phyloP scores from a whole-genome alignment of 2,888 invertebrate genomes.

The Callosobruchus maculatus region DNA sequence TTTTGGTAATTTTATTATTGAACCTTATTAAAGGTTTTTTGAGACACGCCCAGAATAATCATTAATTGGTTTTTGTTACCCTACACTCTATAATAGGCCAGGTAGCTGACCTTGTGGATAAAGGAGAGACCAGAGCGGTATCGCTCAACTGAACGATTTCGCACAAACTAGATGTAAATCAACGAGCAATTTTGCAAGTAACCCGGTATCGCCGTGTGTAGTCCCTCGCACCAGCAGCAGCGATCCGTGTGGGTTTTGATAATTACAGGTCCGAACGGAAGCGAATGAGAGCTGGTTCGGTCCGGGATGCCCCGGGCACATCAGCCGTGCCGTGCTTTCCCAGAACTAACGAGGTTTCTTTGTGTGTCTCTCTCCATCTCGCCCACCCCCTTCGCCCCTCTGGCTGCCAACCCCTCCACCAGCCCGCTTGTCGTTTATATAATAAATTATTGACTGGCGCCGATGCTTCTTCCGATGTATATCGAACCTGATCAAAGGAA shows the following conservation, averaged over 20 bases:
- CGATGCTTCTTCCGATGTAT: neutral
- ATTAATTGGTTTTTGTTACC: too few relatives aligned
- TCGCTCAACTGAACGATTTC: too few relatives aligned
- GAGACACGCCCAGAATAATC: too few relatives aligned
- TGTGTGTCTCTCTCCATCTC: slow-evolving; percentile 21
- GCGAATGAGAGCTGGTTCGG: slow-evolving; percentile 23
- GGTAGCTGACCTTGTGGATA: too few relatives aligned
- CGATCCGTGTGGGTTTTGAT: slow-evolving; percentile 41
- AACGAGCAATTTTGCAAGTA: too few relatives aligned
- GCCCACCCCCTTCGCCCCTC: neutral
- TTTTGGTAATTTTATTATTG: too few relatives aligned
- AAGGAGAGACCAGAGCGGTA: too few relatives aligned
- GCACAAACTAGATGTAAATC: too few relatives aligned
- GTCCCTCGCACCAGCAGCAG: too few relatives aligned
- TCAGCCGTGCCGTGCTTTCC: slow-evolving; percentile 27
- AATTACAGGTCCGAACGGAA: slow-evolving; percentile 46
- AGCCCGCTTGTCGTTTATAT: neutral
- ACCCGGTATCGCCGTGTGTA: slow-evolving; percentile 2
- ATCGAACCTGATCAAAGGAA: neutral
- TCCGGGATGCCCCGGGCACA: neutral
- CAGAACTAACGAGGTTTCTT: slow-evolving; percentile 43
- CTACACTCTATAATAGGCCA: too few relatives aligned
- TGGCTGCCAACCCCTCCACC: too few relatives aligned
- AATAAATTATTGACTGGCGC: neutral
- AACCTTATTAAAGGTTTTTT: too few relatives aligned